Conservation (phyloP, 2,888 invertebrate genomes). For the Julus scanicus region DNA sequence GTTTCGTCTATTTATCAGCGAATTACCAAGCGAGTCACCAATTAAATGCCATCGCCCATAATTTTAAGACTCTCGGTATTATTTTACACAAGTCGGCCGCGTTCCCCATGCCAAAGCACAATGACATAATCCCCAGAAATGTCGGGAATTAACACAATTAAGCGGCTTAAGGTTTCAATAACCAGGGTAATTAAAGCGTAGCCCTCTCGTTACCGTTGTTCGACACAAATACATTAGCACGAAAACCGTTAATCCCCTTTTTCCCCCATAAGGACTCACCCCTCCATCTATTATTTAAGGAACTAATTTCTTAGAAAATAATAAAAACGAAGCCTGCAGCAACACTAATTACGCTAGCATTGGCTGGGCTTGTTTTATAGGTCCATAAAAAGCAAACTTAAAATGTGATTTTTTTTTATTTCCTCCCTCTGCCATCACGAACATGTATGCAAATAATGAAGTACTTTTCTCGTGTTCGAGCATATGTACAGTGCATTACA, state of each 20-base stretch:
- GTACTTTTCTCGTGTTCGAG: conserved; percentile 13
- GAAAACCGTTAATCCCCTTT: background rate
- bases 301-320: conserved; percentile 40
- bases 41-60: background rate
- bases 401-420: conserved; percentile 26
- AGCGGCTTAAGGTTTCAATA: conserved; percentile 45
- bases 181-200: conserved; percentile 34
- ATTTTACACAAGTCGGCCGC: background rate
- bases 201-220: conserved; percentile 38
- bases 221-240: conserved; percentile 10
- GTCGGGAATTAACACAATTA: conserved; percentile 31
- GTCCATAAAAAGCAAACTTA: background rate
- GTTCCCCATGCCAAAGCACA: background rate
- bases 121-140: conserved; percentile 25
- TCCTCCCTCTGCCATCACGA: background rate
- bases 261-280: background rate
- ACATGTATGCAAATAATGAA: conserved; percentile 34
- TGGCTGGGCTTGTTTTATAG: conserved; percentile 12
- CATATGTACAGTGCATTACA: conserved; percentile 5
- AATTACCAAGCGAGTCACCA: background rate
- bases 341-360: conserved; percentile 13
- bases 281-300: conserved; percentile 43
- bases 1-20: background rate
- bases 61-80: conserved; percentile 13
- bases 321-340: conserved; percentile 39